A percentile compares a stretch with the other conserved stretches of the same genome.
Evolutionary conservation across 1,140 invertebrate genomes (phyloP).

Genomic region (Neodiprion virginianus): DNA sequence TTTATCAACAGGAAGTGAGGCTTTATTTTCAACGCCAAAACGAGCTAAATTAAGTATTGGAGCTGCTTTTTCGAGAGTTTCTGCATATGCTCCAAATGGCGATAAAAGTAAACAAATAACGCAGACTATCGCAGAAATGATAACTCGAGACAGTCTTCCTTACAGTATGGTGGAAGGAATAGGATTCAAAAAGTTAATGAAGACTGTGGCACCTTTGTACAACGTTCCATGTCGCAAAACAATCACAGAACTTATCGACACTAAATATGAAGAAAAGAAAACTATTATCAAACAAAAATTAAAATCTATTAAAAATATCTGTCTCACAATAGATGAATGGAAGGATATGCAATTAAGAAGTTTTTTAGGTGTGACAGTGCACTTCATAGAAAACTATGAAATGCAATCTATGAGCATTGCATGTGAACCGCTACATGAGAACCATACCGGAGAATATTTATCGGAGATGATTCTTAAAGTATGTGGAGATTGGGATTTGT

Average conservation of each 20-base stretch:
- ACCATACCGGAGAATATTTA: too few species aligned
- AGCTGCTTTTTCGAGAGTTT: too few species aligned
- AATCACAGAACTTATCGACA: constrained; percentile 15
- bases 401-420: too few species aligned
- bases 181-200: constrained; percentile 20
- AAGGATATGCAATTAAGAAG: constrained; percentile 19
- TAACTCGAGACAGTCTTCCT: constrained; percentile 16
- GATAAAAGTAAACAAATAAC: too few species aligned
- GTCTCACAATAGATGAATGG: constrained; percentile 22
- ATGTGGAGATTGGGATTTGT: too few species aligned
- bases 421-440: too few species aligned
- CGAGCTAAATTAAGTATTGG: too few species aligned
- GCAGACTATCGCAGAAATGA: neutral
- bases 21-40: too few species aligned
- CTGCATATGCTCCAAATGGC: too few species aligned
- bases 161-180: constrained; percentile 16
- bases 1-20: too few species aligned
- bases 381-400: constrained; percentile 12
- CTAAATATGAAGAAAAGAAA: constrained; percentile 18
- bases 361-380: constrained; percentile 23
- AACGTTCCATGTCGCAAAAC: constrained; percentile 18
- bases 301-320: neutral
- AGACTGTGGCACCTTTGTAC: constrained; percentile 19
- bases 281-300: constrained; percentile 16
- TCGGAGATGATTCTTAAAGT: too few species aligned